Base-by-base conservation (phyloP, 2,797 vertebrate species). In the Molossus alvarezi region DNA sequence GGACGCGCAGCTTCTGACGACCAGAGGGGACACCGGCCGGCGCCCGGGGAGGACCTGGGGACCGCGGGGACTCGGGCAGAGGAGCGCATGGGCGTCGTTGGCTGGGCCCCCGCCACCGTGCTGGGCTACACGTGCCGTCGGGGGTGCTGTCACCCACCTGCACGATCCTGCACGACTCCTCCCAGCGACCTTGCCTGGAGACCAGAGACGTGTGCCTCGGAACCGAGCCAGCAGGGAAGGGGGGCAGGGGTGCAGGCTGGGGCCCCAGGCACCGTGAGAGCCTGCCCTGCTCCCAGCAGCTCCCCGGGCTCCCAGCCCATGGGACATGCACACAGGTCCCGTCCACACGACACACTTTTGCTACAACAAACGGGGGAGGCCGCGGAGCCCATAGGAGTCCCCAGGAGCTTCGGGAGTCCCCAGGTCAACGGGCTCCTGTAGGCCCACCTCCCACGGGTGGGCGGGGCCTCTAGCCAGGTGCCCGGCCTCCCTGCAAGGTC, bases 281-380 rank as follows among this genome's bases (percentile, higher is more conserved):
- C 20, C 20, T n/a, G n/a, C 17, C 17, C 3, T 1, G 41, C 25
- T n/a, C 58, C 27, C 27, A 62, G 79, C 37, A 29, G 79, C 58
- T 29, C 62, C 9, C 13, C 8, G 1, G 25, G 45, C 37, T 27
- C 5, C 33, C 2, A 1, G 57, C 15, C 5, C 5, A 0, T 25
- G 20, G 9, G 29, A 13, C 9, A 9, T 29, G 37, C 69, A 62
- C 57, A 45, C 14, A 62, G 15, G 57, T 29, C 37, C 9, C 37
- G 29, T 11, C 57, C 18, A 15, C 23, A 17, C 9, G 57, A 37
- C 14, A n/a, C 37, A 45, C 79, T 41, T 62, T 29, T 27, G 25
- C 9, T 29, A 11, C 37, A 18, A 60, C 33, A 60, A 51, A 37
- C 57, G 37, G 25, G 79, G 60, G 57, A 62, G 37, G 6, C 79